A percentile compares a stretch with the other conserved stretches of the same genome.
Evolutionary conservation across 2,113 vertebrate genomes (phyloP).

Genomic region (Turnix velox): DNA sequence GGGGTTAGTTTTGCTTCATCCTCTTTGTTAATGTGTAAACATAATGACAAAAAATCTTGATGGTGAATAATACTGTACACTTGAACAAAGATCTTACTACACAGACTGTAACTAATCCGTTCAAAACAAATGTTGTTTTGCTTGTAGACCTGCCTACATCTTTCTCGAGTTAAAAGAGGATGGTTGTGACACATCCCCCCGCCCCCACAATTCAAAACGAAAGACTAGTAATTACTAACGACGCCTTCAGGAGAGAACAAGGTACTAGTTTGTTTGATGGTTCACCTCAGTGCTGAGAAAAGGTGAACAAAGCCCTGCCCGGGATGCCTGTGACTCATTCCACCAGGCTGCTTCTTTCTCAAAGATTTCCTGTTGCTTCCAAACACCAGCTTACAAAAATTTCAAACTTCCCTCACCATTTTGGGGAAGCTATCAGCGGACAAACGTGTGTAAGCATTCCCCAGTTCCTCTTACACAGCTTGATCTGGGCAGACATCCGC

Average conservation of each 20-base stretch:
- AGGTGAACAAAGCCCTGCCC: not conserved
- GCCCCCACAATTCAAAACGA: not conserved
- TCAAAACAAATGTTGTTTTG: constrained; percentile 34
- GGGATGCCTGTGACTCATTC: not conserved
- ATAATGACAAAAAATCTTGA: not conserved
- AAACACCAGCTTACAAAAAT: not conserved
- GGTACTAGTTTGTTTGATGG: not conserved
- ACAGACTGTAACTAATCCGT: not conserved
- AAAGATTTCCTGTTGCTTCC: not conserved
- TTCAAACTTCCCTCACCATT: not conserved
- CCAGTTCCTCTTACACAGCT: not conserved
- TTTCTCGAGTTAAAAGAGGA: not conserved
- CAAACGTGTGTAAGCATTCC: not conserved
- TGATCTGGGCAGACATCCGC: rapidly evolving
- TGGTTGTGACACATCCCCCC: not conserved
- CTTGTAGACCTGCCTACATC: not conserved
- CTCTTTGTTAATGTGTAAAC: not conserved
- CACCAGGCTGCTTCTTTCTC: not conserved
- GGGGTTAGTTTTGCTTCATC: not conserved
- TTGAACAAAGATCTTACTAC: not conserved
- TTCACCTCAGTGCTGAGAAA: not conserved
- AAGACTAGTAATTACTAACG: not conserved
- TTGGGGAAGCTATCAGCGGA: not conserved
- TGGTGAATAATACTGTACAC: not conserved
- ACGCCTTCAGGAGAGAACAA: not conserved